Percentiles rank a stretch among this genome's conserved stretches.
phyloP scores from a whole-genome alignment of 2,113 vertebrate species.

The Myrmecophaga tridactyla region DNA sequence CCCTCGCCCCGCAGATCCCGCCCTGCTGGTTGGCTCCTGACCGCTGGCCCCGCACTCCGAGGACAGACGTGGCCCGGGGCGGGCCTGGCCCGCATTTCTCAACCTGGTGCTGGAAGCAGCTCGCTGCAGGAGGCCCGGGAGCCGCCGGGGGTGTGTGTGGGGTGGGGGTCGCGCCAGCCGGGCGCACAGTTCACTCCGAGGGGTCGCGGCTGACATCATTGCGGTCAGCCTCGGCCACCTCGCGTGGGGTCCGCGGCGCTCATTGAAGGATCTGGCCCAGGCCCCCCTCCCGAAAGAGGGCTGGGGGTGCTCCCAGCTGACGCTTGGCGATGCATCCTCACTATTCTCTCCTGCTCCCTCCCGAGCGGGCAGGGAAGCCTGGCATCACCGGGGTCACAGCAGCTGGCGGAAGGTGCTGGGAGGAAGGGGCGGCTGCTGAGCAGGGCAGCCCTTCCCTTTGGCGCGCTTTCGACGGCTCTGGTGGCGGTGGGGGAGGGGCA shows the following conservation, averaged over 20 bases:
- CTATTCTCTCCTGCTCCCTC: background rate
- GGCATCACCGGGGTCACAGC: fast-evolving
- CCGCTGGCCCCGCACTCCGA: fast-evolving
- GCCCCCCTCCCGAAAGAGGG: fast-evolving
- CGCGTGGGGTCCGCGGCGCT: fast-evolving
- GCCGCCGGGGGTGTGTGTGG: too few species aligned
- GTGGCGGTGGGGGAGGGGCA: background rate
- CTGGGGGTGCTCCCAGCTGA: background rate
- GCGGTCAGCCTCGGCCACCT: fast-evolving
- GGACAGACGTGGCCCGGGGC: fast-evolving
- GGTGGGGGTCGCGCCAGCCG: fast-evolving
- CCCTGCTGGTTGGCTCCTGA: background rate
- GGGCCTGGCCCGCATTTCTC: background rate
- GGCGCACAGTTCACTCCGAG: fast-evolving
- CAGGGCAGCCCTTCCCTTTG: too few species aligned
- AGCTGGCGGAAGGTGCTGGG: fast-evolving
- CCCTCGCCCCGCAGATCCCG: fast-evolving
- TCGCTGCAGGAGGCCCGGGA: too few species aligned
- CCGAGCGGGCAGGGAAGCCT: background rate
- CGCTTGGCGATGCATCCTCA: fast-evolving
- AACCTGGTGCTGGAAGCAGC: too few species aligned
- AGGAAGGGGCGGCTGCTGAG: background rate
- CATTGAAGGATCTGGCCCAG: background rate
- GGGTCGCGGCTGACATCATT: fast-evolving
- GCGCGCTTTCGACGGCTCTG: background rate